Conservation (phyloP, 1,140 invertebrate species). For the Phortica variegata region DNA sequence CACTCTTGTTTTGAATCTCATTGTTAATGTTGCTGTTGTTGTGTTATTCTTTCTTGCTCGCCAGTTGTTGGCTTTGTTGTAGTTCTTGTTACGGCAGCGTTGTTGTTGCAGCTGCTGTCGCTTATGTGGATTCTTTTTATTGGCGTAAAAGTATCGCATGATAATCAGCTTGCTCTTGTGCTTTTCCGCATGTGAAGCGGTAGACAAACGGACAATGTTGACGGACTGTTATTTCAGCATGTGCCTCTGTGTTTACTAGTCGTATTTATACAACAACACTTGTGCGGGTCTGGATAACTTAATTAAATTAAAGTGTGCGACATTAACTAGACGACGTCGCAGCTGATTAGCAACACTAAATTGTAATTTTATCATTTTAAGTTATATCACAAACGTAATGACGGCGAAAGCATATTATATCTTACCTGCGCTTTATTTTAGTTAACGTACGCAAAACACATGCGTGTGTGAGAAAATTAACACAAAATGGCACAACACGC, state of each 20-base stretch:
- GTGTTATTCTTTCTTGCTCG: constrained; percentile 4
- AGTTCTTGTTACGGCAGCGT: constrained; percentile 13
- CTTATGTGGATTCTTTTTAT: constrained; percentile 54
- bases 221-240: background rate
- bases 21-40: constrained; percentile 11
- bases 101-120: constrained; percentile 16
- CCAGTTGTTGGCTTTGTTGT: constrained; percentile 10
- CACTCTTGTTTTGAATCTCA: constrained; percentile 1
- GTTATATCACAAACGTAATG: too few relatives aligned
- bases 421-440: background rate
- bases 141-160: constrained; percentile 49
- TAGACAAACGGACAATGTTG: background rate
- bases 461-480: constrained; percentile 6
- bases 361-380: constrained; percentile 1
- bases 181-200: constrained; percentile 29
- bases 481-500: constrained; percentile 52
- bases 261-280: background rate
- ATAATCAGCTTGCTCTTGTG: constrained; percentile 41
- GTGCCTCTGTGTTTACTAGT: background rate
- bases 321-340: constrained; percentile 1
- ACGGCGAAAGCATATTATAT: background rate
- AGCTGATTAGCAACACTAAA: background rate
- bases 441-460: background rate
- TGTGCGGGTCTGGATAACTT: background rate
- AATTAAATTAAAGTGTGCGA: background rate